These are phyloP conservation scores for Lobophora halterata DNA, from an alignment of 2,888 invertebrate genomes.

Conservation along the genomic window DNA sequence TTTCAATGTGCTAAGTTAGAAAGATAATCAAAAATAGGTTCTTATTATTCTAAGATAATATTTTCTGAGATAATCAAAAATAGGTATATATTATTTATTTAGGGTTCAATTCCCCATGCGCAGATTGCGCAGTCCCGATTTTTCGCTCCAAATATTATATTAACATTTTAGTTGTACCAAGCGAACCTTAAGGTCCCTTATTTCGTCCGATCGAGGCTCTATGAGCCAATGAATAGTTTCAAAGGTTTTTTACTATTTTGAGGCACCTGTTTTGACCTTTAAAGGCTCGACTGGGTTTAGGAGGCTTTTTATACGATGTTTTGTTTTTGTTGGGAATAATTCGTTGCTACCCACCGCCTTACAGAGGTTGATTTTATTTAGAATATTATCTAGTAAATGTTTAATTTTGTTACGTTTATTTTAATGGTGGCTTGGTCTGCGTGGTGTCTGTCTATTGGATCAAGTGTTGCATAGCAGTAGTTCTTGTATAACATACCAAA, in stretches of 20 bases:
- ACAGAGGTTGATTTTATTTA: not conserved
- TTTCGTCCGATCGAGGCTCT: conserved; percentile 28
- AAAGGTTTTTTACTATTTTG: conserved; percentile 59
- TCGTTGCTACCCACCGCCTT: conserved; percentile 1
- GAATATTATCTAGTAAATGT: no score
- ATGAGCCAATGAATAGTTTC: conserved; percentile 61
- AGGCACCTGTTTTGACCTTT: conserved; percentile 54
- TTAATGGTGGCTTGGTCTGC: no score
- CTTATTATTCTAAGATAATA: no score
- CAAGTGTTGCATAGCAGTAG: no score
- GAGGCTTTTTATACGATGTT: conserved; percentile 17
- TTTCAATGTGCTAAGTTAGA: no score
- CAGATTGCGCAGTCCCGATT: conserved; percentile 2
- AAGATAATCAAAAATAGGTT: no score
- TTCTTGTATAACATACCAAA: no score
- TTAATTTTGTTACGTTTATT: no score
- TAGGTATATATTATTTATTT: conserved; percentile 7
- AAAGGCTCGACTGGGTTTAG: conserved; percentile 33
- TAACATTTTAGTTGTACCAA: conserved; percentile 14
- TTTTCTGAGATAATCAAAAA: no score
- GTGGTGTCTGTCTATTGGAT: no score
- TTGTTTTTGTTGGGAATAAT: conserved; percentile 2
- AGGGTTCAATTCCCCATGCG: conserved; percentile 4
- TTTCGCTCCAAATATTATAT: conserved; percentile 20
- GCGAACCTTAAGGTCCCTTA: conserved; percentile 11